Evolutionary conservation across 1,140 invertebrate species (phyloP), one percentile per base, ranked within the genome.

Genomic region (Drosophila tani): DNA sequence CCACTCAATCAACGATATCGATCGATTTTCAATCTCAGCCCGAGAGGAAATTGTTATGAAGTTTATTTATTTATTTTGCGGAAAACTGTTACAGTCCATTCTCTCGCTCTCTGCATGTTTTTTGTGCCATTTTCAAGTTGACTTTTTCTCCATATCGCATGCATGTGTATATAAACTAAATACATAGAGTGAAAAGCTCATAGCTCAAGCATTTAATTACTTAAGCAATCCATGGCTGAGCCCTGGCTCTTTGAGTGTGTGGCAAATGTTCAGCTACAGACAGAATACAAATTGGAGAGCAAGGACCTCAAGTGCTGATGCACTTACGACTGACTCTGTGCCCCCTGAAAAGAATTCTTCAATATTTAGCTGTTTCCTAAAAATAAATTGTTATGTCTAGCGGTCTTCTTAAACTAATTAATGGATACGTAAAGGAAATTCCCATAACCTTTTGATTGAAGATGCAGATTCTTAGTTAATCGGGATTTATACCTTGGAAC

Each of bases 1-100:
- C 29, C 67, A 73, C 68, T 73, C 49, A 73, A 53, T 55, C 49
- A 75, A 70, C 38, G 40, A n/a, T 74, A 76, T 66, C 73, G 51
- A 76, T 76, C 62, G 73, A 76, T 76, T 76, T 76, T 58, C 74
- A 75, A 50, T 66, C 50, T 55, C 71, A 58, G 74, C 40, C 45
- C 50, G 45, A 65, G 70, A 65, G 59, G 50, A 69, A 74, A 68
- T 77, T 77, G 56, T 60, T 77, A 35, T 77, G 41, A 59, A 77
- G 41, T 77, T 77, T 77, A 77, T 77, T 77, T 77, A 60, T 76
- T 74, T 73, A 69, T 69, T 68, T 53, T 53, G 19, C 32, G 29
- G 38, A 66, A 66, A 70, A 68, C 51, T 57, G 64, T 38, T 71
- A 32, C 56, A 62, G 35, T 41, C 45, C 65, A 38, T 38, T 51